Evolutionary conservation across 2,113 vertebrate genomes (phyloP).

Genomic region (Lipotes vexillifer): DNA sequence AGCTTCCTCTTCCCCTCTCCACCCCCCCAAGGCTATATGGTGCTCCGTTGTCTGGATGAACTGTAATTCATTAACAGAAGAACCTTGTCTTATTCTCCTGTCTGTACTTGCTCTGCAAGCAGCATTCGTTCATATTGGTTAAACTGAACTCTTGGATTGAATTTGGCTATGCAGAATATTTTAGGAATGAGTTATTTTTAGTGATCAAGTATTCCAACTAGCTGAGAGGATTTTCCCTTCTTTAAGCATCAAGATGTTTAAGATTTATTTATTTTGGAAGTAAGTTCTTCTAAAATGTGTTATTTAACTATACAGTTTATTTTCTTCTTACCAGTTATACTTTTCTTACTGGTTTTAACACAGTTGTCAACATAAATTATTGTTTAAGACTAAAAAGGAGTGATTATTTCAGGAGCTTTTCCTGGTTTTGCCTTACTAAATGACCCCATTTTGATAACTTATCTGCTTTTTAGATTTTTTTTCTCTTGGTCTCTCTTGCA

Average conservation of each 20-base stretch:
- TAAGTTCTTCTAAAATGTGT: not conserved
- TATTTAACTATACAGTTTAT: not conserved
- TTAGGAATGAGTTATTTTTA: not conserved
- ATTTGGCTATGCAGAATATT: not conserved
- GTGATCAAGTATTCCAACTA: not conserved
- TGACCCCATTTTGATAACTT: not conserved
- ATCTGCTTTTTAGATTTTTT: not conserved
- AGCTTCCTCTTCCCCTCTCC: not conserved
- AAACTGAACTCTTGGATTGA: not conserved
- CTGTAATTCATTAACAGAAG: not conserved
- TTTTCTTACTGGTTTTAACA: slow-evolving; percentile 1
- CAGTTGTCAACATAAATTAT: not conserved
- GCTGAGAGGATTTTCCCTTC: not conserved
- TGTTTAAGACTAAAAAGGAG: not conserved
- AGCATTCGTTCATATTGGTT: not conserved
- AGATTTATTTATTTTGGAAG: slow-evolving; percentile 9
- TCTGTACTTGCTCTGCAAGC: not conserved
- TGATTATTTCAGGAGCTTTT: not conserved
- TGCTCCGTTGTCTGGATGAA: not conserved
- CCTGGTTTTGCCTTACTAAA: not conserved
- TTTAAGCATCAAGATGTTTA: not conserved
- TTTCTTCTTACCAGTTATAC: not conserved
- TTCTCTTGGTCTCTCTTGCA: not conserved
- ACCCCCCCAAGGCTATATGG: not conserved
- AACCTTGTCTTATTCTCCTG: not conserved